Evolutionary conservation across 2,113 vertebrate genomes (phyloP).

Genomic region (Sciurus niger): DNA sequence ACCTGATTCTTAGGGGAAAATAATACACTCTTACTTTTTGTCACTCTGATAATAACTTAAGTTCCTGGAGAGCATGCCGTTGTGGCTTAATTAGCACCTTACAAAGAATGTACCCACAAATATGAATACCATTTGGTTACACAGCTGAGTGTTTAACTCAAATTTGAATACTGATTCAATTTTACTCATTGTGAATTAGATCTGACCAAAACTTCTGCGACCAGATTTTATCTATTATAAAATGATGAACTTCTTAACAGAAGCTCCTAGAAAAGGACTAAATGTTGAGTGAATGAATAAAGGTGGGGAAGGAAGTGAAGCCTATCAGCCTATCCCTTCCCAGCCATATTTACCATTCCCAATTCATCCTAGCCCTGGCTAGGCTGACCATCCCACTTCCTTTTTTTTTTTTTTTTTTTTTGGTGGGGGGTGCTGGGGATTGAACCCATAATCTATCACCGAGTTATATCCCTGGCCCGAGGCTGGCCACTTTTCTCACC

Average conservation of each 20-base stretch:
- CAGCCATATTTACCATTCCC: background rate
- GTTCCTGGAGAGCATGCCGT: background rate
- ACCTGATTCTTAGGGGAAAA: background rate
- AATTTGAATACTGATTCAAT: slow-evolving; percentile 47
- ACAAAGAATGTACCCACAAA: slow-evolving; percentile 29
- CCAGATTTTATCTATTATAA: background rate
- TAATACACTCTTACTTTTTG: slow-evolving; percentile 30
- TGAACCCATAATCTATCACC: background rate
- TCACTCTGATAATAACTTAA: slow-evolving; percentile 37
- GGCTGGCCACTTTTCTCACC: background rate
- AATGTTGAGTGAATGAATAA: background rate
- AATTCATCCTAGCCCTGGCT: background rate
- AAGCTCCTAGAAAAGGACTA: background rate
- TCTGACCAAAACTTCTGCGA: background rate
- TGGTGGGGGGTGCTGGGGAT: background rate
- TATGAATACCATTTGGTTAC: background rate
- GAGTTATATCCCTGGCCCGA: background rate
- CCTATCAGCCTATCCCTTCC: background rate
- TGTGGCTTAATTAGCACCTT: slow-evolving; percentile 47
- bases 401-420: background rate
- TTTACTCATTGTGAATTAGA: background rate
- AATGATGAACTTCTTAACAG: slow-evolving; percentile 27
- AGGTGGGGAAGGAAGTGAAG: background rate
- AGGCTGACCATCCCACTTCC: background rate
- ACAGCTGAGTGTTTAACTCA: background rate